Evolutionary conservation across 1,140 invertebrate genomes (phyloP).

Genomic region (Trachymyrmex cornetzi): DNA sequence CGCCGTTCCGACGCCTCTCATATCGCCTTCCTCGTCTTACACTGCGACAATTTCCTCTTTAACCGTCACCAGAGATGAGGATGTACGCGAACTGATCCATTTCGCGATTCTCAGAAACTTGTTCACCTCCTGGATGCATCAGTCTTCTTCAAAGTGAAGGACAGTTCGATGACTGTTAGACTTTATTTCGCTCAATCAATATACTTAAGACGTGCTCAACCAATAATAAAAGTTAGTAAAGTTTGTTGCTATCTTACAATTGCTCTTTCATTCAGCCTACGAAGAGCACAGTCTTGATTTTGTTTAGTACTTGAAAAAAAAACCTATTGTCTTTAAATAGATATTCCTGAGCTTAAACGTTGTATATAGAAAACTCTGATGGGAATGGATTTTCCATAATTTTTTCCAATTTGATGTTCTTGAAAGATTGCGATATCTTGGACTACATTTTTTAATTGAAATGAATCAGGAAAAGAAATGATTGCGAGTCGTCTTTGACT

Average conservation of each 20-base stretch:
- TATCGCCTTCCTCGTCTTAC: background rate
- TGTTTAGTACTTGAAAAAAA: background rate
- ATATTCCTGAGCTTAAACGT: background rate
- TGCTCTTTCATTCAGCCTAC: background rate
- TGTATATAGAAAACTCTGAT: background rate
- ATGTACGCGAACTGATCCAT: constrained; percentile 32
- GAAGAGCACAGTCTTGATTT: background rate
- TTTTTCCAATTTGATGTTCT: background rate
- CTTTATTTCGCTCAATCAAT: background rate
- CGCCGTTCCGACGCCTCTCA: constrained; percentile 36
- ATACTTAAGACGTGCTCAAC: background rate
- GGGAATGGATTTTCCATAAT: background rate
- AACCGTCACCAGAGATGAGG: constrained; percentile 50
- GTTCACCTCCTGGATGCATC: constrained; percentile 64
- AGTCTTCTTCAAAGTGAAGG: constrained; percentile 4
- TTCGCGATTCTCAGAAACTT: constrained; percentile 29
- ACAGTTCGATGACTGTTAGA: constrained; percentile 1
- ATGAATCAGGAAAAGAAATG: background rate
- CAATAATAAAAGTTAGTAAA: background rate
- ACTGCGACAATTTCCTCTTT: background rate
- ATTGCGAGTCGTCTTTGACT: background rate
- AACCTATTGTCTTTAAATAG: constrained; percentile 4
- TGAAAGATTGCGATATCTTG: background rate
- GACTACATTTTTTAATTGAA: background rate
- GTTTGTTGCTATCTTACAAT: background rate